Evolutionary conservation across 1,140 invertebrate species (phyloP).

Genomic region (Doryteuthis pealeii): DNA sequence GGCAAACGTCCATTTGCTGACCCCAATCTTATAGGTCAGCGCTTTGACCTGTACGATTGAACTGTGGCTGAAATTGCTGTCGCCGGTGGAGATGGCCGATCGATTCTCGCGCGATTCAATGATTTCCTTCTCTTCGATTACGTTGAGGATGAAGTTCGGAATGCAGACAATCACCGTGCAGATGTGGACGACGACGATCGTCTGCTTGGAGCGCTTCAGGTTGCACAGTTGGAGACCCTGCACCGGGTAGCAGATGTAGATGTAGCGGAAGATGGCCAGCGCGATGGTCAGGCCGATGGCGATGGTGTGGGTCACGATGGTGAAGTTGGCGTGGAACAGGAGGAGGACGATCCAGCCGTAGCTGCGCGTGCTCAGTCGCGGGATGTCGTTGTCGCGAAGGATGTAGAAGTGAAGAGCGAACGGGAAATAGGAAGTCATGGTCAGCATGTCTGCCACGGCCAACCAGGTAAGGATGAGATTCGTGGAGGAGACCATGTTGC

Average conservation of each 20-base stretch:
- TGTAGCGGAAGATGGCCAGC: constrained; percentile 89
- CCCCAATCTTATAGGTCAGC: background rate
- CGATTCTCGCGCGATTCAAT: constrained; percentile 10
- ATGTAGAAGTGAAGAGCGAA: constrained; percentile 71
- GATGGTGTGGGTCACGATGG: constrained; percentile 83
- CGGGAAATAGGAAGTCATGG: constrained; percentile 86
- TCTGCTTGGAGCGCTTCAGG: constrained; percentile 71
- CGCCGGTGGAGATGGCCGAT: background rate
- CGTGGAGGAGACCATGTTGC: constrained; percentile 81
- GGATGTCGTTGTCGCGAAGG: constrained; percentile 35
- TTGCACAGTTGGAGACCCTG: constrained; percentile 74
- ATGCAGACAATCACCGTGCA: constrained; percentile 75
- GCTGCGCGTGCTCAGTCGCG: constrained; percentile 29
- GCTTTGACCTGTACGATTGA: background rate
- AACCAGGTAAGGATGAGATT: constrained; percentile 82
- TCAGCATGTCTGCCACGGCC: constrained; percentile 81
- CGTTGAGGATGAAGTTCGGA: constrained; percentile 70
- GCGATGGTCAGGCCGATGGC: constrained; percentile 92
- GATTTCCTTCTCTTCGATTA: constrained; percentile 22
- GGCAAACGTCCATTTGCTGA: background rate
- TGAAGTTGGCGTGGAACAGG: constrained; percentile 67
- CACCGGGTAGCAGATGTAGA: constrained; percentile 79
- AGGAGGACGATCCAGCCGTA: constrained; percentile 49
- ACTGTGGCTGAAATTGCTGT: background rate
- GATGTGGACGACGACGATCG: constrained; percentile 73